Conservation (phyloP, 92 coral and sea anemone genomes). For the Paramuricea clavata region DNA sequence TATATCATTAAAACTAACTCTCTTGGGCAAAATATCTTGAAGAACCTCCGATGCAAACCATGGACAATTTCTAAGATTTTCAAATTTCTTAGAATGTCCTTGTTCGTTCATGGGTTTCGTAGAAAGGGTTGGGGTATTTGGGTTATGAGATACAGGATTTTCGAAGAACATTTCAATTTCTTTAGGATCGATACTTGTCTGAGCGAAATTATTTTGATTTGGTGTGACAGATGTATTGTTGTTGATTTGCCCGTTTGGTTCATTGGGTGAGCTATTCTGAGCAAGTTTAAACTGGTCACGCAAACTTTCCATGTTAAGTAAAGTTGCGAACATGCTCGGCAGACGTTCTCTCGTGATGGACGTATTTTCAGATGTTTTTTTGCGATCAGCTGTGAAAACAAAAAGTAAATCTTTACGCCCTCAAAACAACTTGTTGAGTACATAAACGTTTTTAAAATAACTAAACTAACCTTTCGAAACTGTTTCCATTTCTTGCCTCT, state of each 20-base stretch:
- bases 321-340: background rate
- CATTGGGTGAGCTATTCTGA: background rate
- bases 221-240: background rate
- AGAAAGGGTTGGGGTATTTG: background rate
- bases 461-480: background rate
- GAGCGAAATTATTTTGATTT: background rate
- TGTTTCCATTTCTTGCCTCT: background rate
- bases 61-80: background rate
- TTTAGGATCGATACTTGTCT: background rate
- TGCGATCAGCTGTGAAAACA: background rate
- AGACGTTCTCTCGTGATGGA: background rate
- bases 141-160: background rate
- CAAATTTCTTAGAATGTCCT: background rate
- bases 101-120: background rate
- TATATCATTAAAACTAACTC: constrained; percentile 30
- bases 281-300: background rate
- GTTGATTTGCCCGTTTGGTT: background rate
- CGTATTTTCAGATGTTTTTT: background rate
- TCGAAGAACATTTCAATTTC: background rate
- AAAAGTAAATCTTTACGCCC: background rate
- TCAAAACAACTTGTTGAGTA: too few relatives aligned
- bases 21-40: constrained; percentile 3
- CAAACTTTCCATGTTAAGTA: background rate
- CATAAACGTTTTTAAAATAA: background rate
- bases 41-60: background rate